Base-by-base conservation (phyloP, 2,888 invertebrate species). In the Tipula lateralis region DNA sequence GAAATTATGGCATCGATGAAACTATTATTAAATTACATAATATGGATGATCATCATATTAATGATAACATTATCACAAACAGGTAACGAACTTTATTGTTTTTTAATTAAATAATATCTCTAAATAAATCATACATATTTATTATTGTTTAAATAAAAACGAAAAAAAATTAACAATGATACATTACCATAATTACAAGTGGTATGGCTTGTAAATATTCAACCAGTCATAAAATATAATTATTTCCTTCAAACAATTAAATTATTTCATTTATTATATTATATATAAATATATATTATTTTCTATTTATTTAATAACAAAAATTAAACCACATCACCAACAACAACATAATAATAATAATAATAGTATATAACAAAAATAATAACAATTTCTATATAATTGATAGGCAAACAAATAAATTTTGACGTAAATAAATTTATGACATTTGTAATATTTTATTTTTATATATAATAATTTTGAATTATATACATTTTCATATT, bases 1-100 rank as follows among this genome's bases (percentile, higher is more conserved):
- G 66, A 66, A 66, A 66, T 24, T 66, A 66, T 66, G 66, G 66
- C 66, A 66, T 66, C 66, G 66, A 66, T 66, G 66, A 66, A 66
- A 66, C 66, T 66, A 66, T 24, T 66, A 66, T 66, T 66, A 66
- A 66, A 66, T 66, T 66, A 66, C 24, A 66, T 66, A 24, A 24
- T 66, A 66, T 66, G 19, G 66, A 66, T 66, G 66, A 66, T 66
- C 66, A 66, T 66, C 66, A 66, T 66, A 66, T 66, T 66, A 66
- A 66, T 66, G 66, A 66, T 66, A 24, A 66, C 66, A 66, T 66
- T 66, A 66, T 66, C 66, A 66, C 66, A 66, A 66, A 66, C 66
- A 66, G 66, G 66, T 66, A 66, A 66, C 24, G 66, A 6, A 24
- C 66, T 66, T n/a, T 66, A 66, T 66, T 66, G 12, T 66, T 3